phyloP scores from a whole-genome alignment of 2,888 invertebrate species.

The Ferdinandea cuprea region DNA sequence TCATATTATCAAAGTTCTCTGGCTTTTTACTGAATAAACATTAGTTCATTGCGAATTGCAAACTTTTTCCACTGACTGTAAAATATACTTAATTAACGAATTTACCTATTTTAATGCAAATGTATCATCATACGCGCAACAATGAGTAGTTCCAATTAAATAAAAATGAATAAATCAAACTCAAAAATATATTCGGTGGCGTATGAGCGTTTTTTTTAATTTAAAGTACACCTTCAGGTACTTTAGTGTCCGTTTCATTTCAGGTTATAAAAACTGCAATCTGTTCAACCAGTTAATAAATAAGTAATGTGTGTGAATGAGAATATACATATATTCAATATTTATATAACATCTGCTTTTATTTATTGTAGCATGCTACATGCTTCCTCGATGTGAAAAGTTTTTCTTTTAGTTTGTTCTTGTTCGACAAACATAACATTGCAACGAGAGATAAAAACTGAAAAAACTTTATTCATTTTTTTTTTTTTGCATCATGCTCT shows the following conservation, averaged over 20 bases:
- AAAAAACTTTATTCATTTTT: background rate
- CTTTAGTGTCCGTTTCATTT: no score
- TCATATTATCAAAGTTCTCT: background rate
- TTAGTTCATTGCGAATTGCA: background rate
- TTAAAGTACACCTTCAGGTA: no score
- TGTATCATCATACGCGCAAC: background rate
- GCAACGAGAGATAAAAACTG: background rate
- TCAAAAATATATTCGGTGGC: background rate
- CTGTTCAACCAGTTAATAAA: background rate
- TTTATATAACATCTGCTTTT: background rate
- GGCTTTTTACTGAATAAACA: background rate
- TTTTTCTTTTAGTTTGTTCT: background rate
- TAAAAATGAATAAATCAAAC: background rate
- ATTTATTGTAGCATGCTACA: constrained; percentile 6
- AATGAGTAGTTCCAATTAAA: background rate
- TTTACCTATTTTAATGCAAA: background rate
- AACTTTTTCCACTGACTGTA: background rate
- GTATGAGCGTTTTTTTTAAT: background rate
- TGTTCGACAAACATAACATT: background rate
- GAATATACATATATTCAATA: background rate
- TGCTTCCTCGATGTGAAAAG: constrained; percentile 1
- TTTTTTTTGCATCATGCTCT: background rate
- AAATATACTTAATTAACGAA: background rate
- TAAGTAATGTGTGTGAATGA: background rate
- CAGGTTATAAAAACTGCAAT: background rate